A percentile compares a stretch with the other conserved stretches of the same genome.
Evolutionary conservation across 2,797 vertebrate genomes (phyloP).

Genomic region (Huso huso): DNA sequence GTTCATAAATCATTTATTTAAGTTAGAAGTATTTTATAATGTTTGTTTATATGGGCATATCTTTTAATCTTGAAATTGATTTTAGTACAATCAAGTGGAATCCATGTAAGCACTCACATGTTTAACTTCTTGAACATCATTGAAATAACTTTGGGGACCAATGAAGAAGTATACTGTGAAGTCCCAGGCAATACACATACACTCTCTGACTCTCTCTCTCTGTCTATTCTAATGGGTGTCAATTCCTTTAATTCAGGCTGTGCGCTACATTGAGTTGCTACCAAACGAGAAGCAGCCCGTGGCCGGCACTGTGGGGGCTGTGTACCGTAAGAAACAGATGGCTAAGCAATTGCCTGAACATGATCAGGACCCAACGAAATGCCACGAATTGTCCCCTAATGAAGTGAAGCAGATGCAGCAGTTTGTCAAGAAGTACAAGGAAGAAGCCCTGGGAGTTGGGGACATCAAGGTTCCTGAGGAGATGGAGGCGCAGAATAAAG

Average conservation of each 20-base stretch:
- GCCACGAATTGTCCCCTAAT: conserved; percentile 81
- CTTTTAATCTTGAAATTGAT: too few species aligned
- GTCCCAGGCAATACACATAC: too few species aligned
- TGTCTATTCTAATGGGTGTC: too few species aligned
- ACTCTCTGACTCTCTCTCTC: too few species aligned
- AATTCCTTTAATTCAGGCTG: conserved; percentile 55
- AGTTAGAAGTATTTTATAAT: too few species aligned
- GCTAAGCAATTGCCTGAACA: conserved; percentile 93
- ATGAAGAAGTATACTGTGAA: too few species aligned
- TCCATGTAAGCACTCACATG: too few species aligned
- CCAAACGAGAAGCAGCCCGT: conserved; percentile 88
- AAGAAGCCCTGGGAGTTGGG: conserved; percentile 83
- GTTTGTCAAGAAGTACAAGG: conserved; percentile 93
- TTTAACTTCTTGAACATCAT: too few species aligned
- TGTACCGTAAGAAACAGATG: conserved; percentile 94
- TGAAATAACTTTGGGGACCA: too few species aligned
- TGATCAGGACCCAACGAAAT: conserved; percentile 89
- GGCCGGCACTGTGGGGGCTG: conserved; percentile 78
- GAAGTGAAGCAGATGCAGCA: conserved; percentile 95
- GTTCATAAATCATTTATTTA: too few species aligned
- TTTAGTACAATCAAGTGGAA: too few species aligned
- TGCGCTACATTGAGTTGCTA: conserved; percentile 89
- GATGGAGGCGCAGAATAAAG: conserved; percentile 41
- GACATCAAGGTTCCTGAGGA: conserved; percentile 82
- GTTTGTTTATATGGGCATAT: too few species aligned